A percentile compares a stretch with the other conserved stretches of the same genome.
phyloP scores from a whole-genome alignment of 2,113 vertebrate species.

The Alouatta palliata region DNA sequence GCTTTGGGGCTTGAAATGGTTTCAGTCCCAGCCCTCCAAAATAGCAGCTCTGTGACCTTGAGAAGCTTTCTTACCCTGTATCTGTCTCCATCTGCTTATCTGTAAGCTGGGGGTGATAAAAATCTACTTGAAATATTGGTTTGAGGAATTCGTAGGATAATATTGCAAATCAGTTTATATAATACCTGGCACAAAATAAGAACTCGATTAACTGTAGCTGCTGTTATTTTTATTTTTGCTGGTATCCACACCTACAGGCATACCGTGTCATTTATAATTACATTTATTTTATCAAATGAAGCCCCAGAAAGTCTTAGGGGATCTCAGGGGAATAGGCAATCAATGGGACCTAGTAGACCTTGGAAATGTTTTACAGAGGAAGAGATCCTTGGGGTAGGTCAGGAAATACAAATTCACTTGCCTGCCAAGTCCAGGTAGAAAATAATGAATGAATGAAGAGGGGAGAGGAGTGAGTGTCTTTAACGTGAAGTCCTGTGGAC shows the following conservation, averaged over 20 bases:
- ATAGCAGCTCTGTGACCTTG: neutral
- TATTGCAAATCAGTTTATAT: too few relatives aligned
- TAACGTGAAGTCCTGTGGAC: accelerated
- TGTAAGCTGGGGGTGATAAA: neutral
- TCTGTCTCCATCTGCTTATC: neutral
- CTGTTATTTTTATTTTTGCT: neutral
- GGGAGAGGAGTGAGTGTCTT: accelerated
- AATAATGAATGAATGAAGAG: accelerated
- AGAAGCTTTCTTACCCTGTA: neutral
- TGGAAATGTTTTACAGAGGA: neutral
- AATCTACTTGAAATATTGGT: neutral
- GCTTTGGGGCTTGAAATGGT: too few relatives aligned
- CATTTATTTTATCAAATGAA: neutral
- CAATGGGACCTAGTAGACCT: neutral
- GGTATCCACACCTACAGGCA: accelerated
- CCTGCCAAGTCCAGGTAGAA: neutral
- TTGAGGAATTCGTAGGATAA: neutral
- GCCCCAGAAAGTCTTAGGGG: neutral
- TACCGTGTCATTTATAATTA: neutral
- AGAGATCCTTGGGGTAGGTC: neutral
- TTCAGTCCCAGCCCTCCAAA: neutral
- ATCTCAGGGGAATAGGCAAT: neutral
- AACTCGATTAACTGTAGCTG: neutral
- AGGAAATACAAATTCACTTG: too few relatives aligned
- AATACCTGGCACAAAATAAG: neutral